phyloP scores from a whole-genome alignment of 2,888 invertebrate species.

The Eulithis testata region DNA sequence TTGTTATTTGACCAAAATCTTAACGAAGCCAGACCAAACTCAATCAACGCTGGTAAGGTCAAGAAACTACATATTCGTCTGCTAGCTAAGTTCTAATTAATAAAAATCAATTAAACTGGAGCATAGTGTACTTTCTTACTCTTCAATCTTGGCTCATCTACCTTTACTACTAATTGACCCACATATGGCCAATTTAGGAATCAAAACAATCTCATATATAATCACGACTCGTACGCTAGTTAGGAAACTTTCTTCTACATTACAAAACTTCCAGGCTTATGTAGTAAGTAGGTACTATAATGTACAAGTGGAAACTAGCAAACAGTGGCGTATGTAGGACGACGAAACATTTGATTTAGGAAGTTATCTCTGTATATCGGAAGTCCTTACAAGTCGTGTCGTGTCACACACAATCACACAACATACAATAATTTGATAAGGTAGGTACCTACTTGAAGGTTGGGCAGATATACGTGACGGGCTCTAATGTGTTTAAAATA shows the following conservation, averaged over 20 bases:
- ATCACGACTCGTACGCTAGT: not conserved
- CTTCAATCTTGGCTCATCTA: not conserved
- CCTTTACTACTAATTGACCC: too few relatives aligned
- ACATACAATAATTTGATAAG: constrained; percentile 47
- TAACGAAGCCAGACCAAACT: constrained; percentile 10
- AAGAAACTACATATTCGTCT: constrained; percentile 15
- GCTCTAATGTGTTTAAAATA: too few relatives aligned
- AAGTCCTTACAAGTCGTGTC: constrained; percentile 61
- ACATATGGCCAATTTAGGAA: too few relatives aligned
- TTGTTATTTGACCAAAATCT: constrained; percentile 27
- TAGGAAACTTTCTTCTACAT: constrained; percentile 15
- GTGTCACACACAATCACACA: constrained; percentile 54
- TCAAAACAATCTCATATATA: too few relatives aligned
- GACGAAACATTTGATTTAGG: constrained; percentile 64
- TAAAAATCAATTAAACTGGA: not conserved
- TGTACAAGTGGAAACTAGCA: constrained; percentile 20
- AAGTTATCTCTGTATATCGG: constrained; percentile 65
- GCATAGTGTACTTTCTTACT: not conserved
- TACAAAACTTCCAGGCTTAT: not conserved
- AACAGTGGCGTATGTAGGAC: constrained; percentile 52
- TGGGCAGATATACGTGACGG: too few relatives aligned
- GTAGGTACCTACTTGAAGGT: too few relatives aligned
- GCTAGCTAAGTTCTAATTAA: constrained; percentile 1
- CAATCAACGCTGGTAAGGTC: constrained; percentile 20
- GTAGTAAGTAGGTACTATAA: too few relatives aligned